Conservation (phyloP, 2,888 invertebrate species). For the Phyto melanocephala region DNA sequence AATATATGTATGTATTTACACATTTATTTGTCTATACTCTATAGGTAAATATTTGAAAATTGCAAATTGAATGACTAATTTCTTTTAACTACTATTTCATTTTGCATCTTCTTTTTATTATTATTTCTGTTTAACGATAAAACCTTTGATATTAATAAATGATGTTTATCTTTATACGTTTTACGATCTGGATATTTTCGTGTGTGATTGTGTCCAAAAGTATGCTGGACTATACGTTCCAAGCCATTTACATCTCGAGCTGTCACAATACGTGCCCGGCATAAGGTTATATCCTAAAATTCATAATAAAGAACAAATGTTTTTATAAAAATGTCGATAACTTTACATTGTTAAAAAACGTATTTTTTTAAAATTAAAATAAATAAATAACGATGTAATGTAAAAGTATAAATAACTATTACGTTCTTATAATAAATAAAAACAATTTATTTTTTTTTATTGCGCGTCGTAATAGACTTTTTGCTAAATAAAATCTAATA, state of each 20-base stretch:
- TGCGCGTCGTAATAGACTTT: no score
- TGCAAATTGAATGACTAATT: no score
- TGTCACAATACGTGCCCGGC: conserved; percentile 76
- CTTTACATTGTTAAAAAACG: no score
- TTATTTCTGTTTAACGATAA: conserved; percentile 45
- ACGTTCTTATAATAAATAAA: no score
- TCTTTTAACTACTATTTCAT: neutral
- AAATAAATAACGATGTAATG: no score
- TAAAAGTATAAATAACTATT: no score
- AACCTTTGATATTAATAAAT: conserved; percentile 42
- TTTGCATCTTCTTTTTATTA: conserved; percentile 9
- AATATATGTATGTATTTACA: neutral
- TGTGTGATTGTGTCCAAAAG: conserved; percentile 75
- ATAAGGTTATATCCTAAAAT: conserved; percentile 75
- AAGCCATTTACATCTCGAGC: conserved; percentile 71
- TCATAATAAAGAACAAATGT: neutral
- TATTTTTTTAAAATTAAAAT: no score
- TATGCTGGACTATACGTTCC: conserved; percentile 74
- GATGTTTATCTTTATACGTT: conserved; percentile 38
- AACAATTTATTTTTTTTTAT: no score
- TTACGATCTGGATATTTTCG: conserved; percentile 68
- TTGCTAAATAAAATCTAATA: no score
- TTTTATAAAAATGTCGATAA: no score
- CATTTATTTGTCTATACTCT: no score
- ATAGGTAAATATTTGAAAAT: no score